A percentile compares a stretch with the other conserved stretches of the same genome.
These are phyloP conservation scores for Trialeurodes vaporariorum DNA, from an alignment of 1,140 invertebrate species.

Conservation along the genomic window DNA sequence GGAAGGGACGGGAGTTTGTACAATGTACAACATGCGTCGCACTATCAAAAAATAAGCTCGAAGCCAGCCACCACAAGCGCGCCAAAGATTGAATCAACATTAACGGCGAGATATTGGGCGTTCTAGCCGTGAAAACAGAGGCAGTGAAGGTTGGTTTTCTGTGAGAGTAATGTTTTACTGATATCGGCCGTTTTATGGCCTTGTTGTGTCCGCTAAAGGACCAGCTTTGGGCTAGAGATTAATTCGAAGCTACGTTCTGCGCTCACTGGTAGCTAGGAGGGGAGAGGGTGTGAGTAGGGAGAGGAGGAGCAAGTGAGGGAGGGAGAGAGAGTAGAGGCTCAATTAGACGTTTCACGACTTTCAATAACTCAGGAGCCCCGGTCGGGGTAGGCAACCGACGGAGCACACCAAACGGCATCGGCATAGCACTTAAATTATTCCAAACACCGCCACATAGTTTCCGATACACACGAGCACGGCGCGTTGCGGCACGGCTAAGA, in stretches of 20 bases:
- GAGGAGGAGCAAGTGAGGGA: too few relatives aligned
- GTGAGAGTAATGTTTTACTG: background rate
- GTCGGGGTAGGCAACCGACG: too few relatives aligned
- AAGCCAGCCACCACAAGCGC: background rate
- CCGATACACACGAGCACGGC: background rate
- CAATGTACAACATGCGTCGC: too few relatives aligned
- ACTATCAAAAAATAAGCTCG: background rate
- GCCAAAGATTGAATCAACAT: background rate
- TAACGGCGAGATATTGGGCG: too few relatives aligned
- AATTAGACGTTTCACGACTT: background rate
- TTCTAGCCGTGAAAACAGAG: background rate
- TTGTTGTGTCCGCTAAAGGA: background rate
- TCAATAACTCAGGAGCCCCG: background rate
- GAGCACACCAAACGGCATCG: background rate
- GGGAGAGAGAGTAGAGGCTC: too few relatives aligned
- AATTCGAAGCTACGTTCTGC: background rate
- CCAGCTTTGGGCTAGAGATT: background rate
- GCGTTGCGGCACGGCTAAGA: too few relatives aligned
- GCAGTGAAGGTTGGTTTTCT: background rate
- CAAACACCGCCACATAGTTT: background rate
- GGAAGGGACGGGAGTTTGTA: too few relatives aligned
- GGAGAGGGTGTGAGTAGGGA: too few relatives aligned
- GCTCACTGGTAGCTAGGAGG: background rate
- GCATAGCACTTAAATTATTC: background rate
- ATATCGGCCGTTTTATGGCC: background rate